A percentile compares a stretch with the other conserved stretches of the same genome.
phyloP scores from a whole-genome alignment of 2,797 vertebrate genomes.

The Sphenodon punctatus region DNA sequence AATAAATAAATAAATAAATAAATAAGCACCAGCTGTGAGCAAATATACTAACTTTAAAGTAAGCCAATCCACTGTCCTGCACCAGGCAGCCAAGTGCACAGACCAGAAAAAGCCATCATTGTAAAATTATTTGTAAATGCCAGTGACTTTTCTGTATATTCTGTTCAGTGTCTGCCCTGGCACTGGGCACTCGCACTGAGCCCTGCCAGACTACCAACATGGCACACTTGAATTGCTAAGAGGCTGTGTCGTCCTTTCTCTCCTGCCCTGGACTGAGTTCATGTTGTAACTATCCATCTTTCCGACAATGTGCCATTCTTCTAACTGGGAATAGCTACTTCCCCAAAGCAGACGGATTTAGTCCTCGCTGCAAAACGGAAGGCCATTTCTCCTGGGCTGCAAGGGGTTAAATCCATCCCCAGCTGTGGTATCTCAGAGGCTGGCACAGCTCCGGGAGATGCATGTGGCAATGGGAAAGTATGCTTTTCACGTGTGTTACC shows the following conservation, averaged over 20 bases:
- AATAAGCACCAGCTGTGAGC: too few species aligned
- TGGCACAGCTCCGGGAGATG: conserved; percentile 45
- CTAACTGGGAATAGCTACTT: not conserved
- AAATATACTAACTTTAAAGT: too few species aligned
- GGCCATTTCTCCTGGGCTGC: conserved; percentile 12
- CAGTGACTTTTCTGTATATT: not conserved
- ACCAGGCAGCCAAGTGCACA: too few species aligned
- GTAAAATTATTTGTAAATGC: not conserved
- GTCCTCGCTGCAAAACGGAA: accelerated
- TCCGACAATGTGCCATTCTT: accelerated
- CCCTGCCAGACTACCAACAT: accelerated
- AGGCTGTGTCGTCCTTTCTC: accelerated
- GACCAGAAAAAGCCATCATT: not conserved
- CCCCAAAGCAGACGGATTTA: not conserved
- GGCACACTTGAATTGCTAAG: accelerated
- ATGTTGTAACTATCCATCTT: not conserved
- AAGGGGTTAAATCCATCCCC: conserved; percentile 28
- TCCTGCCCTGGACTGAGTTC: not conserved
- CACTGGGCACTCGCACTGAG: accelerated
- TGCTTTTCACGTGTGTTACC: conserved; percentile 25
- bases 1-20: not conserved
- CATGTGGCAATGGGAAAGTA: conserved; percentile 29
- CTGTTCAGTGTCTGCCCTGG: not conserved
- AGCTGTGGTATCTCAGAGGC: not conserved
- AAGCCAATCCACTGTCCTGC: too few species aligned